Evolutionary conservation across 2,888 invertebrate species (phyloP).

Genomic region (Malachius bipustulatus): DNA sequence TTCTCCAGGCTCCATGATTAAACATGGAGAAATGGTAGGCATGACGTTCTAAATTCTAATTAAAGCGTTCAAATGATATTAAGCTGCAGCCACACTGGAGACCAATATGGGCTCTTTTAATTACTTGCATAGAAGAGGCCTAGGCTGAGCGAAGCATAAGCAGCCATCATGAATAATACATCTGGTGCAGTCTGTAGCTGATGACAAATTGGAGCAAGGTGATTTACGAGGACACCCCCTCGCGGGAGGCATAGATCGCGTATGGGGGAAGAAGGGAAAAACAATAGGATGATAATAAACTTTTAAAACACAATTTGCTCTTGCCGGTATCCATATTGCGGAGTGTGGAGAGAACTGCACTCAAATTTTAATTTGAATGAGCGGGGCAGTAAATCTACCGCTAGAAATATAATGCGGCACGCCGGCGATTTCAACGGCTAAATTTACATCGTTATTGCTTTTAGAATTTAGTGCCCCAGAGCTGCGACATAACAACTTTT

Average conservation of each 20-base stretch:
- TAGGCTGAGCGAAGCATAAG: no score
- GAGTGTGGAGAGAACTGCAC: conserved; percentile 30
- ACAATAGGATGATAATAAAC: conserved; percentile 29
- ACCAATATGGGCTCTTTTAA: no score
- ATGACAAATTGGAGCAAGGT: background rate
- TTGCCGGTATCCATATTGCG: conserved; percentile 25
- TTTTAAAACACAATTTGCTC: conserved; percentile 28
- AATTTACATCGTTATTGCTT: conserved; percentile 39
- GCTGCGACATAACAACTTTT: no score
- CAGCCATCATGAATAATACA: no score
- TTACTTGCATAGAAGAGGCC: no score
- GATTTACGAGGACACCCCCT: conserved; percentile 7
- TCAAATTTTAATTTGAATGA: conserved; percentile 38
- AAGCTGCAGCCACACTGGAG: no score
- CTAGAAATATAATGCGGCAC: conserved; percentile 35
- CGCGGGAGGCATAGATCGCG: conserved; percentile 9
- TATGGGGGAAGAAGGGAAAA: conserved; percentile 21
- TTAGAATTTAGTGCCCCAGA: conserved; percentile 33
- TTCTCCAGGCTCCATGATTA: no score
- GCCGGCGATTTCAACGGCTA: conserved; percentile 34
- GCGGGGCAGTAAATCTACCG: conserved; percentile 31
- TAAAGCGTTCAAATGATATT: no score
- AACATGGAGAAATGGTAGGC: no score
- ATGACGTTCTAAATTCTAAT: no score
- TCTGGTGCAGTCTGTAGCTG: conserved; percentile 1